These are phyloP conservation scores for Nomada goodeniana DNA, from an alignment of 2,888 invertebrate species.

Conservation along the genomic window DNA sequence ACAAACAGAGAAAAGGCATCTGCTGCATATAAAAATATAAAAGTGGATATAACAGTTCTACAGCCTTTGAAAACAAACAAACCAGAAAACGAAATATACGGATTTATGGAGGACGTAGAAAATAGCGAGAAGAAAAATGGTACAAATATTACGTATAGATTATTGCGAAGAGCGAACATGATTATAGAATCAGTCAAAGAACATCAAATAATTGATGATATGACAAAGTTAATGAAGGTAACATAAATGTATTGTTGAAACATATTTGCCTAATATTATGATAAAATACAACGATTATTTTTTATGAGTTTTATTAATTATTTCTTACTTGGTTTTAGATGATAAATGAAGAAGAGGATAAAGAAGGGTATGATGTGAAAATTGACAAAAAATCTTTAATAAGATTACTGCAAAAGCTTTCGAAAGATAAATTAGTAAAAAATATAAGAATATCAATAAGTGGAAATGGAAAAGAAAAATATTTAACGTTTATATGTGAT, in stretches of 20 bases:
- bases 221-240: conserved; percentile 85
- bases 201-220: conserved; percentile 87
- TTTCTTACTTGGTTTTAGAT: conserved; percentile 75
- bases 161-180: conserved; percentile 86
- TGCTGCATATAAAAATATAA: conserved; percentile 78
- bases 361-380: conserved; percentile 85
- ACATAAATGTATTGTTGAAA: background rate
- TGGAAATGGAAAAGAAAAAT: conserved; percentile 83
- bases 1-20: conserved; percentile 51
- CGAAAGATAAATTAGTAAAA: conserved; percentile 86
- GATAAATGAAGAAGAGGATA: conserved; percentile 86
- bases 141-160: conserved; percentile 83
- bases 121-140: conserved; percentile 66
- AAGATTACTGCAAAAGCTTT: conserved; percentile 87
- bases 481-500: conserved; percentile 86
- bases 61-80: conserved; percentile 74
- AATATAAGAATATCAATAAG: conserved; percentile 85
- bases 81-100: conserved; percentile 71
- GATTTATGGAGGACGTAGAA: conserved; percentile 77
- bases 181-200: conserved; percentile 87
- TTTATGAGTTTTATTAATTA: conserved; percentile 17
- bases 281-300: background rate
- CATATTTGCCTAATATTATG: background rate
- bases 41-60: conserved; percentile 80
- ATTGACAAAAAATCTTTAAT: conserved; percentile 89